Base-by-base conservation (phyloP, 2,113 vertebrate genomes). In the Heterotis niloticus region DNA sequence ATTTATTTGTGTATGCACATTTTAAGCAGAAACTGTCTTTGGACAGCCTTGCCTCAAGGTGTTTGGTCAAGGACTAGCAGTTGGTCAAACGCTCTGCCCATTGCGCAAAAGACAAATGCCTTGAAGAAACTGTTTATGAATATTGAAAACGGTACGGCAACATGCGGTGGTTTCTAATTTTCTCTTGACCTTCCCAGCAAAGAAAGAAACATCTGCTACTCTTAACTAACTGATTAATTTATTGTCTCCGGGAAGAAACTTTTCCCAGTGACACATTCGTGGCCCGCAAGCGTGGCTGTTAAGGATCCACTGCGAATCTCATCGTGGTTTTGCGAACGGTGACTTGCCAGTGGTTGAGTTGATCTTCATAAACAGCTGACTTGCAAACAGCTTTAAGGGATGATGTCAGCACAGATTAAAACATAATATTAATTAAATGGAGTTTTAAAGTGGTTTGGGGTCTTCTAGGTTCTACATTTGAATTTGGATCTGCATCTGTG, bases 1-100 rank as follows among this genome's bases (percentile, higher is more conserved):
- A 90, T 92, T 91, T 88, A 84, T 81, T 80, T 84, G 87, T 85
- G 80, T 86, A 81, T 86, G 85, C 87, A 83, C 82, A 82, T 83
- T 83, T 79, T 75, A 77, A 84, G 81, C 80, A 82, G 78, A 69
- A 60, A 77, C 20, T 66, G 78, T 26, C 56, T 62, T 75, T 60
- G 64, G 20, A 16, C 73, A 80, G 54, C 64, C 65, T 69, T 80
- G 72, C 54, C 54, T 67, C 79, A 80, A 80, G 78, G 64, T 81
- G 81, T 79, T 71, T 81, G 24, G 78, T 83, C 79, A 74, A 78
- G 44, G 18, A 26, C 75, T 64, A 64, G n/a, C 75, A 66, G 62
- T 78, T 76, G 77, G 9, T 70, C 44, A 28, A 64, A 75, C 66
- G 52, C 73, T 67, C 51, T 70, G 17, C 28, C 78, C 29, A 51